phyloP scores from a whole-genome alignment of 2,113 vertebrate genomes.

The Phrynosoma platyrhinos region DNA sequence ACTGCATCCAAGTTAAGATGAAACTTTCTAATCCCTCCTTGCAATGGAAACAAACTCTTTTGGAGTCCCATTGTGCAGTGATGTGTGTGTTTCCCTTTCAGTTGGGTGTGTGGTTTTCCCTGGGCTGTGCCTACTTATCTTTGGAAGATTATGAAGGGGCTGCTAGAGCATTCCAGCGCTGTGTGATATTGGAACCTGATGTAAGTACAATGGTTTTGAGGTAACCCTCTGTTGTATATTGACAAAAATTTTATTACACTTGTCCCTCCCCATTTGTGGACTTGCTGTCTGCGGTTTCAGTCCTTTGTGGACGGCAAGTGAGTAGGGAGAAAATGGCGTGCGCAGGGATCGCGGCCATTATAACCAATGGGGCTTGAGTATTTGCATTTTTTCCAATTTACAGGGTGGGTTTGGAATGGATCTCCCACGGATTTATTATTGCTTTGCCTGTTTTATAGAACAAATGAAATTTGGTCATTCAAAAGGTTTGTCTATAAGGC shows the following conservation, averaged over 20 bases:
- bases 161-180: constrained; percentile 93
- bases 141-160: constrained; percentile 91
- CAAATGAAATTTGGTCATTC: constrained; percentile 34
- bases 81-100: constrained; percentile 65
- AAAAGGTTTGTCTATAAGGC: constrained; percentile 42
- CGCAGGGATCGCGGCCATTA: no score
- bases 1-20: neutral
- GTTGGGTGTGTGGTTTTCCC: constrained; percentile 97
- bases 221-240: neutral
- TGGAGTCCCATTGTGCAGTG: neutral
- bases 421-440: neutral
- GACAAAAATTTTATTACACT: neutral
- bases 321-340: no score
- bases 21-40: neutral
- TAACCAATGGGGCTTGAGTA: no score
- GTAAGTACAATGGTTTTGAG: constrained; percentile 78
- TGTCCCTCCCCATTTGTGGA: no score
- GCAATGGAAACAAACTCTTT: no score
- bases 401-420: no score
- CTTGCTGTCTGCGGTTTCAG: no score
- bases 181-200: constrained; percentile 93
- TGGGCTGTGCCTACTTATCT: constrained; percentile 93
- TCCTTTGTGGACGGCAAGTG: no score
- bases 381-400: no score
- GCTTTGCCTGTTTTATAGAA: constrained; percentile 36